Conservation (phyloP, 1,140 invertebrate genomes). For the Lamellibrachia luymesi region DNA sequence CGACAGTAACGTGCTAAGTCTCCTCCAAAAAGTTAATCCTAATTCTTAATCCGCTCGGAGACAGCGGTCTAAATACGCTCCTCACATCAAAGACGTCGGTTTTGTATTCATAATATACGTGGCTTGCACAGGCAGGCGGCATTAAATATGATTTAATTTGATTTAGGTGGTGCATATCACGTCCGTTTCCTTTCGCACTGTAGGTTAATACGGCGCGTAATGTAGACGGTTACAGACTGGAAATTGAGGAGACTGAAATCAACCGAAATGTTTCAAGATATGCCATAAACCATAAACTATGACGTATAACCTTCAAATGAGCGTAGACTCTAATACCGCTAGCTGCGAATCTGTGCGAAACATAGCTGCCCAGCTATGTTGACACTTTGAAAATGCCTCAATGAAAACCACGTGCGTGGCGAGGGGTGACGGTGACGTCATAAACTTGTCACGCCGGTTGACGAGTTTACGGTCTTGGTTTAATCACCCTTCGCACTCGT, state of each 20-base stretch:
- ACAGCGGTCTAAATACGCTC: not conserved
- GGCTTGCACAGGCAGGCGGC: not conserved
- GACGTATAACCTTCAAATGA: not conserved
- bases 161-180: not conserved
- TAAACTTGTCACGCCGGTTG: not conserved
- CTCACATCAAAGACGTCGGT: not conserved
- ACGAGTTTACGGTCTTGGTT: not conserved
- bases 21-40: not conserved
- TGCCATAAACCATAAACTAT: not conserved
- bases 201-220: not conserved
- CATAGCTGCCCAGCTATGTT: not conserved
- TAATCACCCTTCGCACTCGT: not conserved
- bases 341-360: not conserved
- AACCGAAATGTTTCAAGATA: not conserved
- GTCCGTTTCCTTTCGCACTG: not conserved
- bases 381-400: not conserved
- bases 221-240: not conserved
- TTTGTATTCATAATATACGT: not conserved
- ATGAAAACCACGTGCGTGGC: not conserved
- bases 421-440: not conserved
- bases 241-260: not conserved
- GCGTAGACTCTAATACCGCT: not conserved
- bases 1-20: not conserved
- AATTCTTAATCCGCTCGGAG: not conserved
- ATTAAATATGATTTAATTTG: slow-evolving; percentile 6